Evolutionary conservation across 2,888 invertebrate species (phyloP), one percentile per base, ranked within the genome.

Genomic region (Limnephilus marmoratus): DNA sequence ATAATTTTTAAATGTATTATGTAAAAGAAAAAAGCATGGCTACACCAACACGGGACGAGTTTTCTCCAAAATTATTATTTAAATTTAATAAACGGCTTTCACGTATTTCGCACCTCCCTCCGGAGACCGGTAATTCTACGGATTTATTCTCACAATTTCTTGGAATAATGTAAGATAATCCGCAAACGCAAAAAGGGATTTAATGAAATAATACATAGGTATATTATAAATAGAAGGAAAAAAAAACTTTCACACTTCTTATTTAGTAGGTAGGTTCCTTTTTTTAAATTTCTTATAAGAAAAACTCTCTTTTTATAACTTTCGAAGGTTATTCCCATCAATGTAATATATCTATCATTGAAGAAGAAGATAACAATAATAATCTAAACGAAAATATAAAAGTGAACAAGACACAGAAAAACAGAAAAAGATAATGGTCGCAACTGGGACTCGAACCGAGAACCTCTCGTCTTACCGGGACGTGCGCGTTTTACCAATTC

Each of bases 1-100:
- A 24, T 82, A 24, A 82, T 15, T 34, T 15, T 13, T 18, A 83
- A 83, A 34, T 2, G 82, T 9, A 82, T 82, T 83, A 37, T 15
- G 31, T 5, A 83, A 83, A 83, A 15, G 34, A 83, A 83, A 34
- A 34, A 83, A 83, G 13, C 34, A 34, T 34, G 18, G 18, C 2
- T 82, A 29, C 7, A 82, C 31, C 29, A 31, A 34, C 34, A 24
- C 15, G 18, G 4, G 37, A 37, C 41, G 83, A 37, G 34, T 83
- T 34, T 37, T 83, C 37, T 83, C 83, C 83, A 41, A 83, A 24
- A 83, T 37, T 83, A 83, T 83, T 68, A 68, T 68, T 68, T 68
- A 24, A 68, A 68, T 83, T 86, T 49, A 86, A 45, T 45, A 45
- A 86, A 45, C 49, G 29, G 86, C 86, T 86, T 49, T 86, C 86